Base-by-base conservation (phyloP, 2,888 invertebrate species). In the Junonia oenone region DNA sequence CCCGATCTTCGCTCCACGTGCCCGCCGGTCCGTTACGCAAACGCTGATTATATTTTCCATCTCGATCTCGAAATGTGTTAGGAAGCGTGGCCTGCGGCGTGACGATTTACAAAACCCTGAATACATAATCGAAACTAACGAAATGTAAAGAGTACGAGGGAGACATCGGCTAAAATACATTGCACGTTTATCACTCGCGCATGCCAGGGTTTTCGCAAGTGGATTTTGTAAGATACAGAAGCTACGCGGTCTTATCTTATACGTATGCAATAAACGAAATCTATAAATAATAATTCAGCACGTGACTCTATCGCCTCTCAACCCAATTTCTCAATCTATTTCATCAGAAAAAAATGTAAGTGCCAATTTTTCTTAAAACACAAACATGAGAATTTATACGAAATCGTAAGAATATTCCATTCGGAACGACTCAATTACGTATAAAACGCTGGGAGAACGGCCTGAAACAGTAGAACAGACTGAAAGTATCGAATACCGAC, bases 21-120 rank as follows among this genome's bases (percentile, higher is more conserved):
- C 61, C 62, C 66, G 58, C 35, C 51, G 22, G 14, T 45, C 45
- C 38, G 62, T 75, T 73, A 71, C 72, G 70, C 71, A 76, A 76
- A 74, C 50, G 50, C 69, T 35, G 71, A 66, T 68, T 71, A 68
- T 71, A 71, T 69, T 68, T 58, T 58, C 64, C 68, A 75, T 69
- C 62, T 64, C 63, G 56, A 75, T 69, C 62, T 64, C 63, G 56
- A 58, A 67, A 63, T 60, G 43, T 46, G 53, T 61, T 61, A 60
- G 48, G 52, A 63, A 61, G 56, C 55, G 56, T 61, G 58, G 46
- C 37, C 43, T n/a, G 40, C 31, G 37, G 46, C 59, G 55, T 48
- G 46, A 55, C 31, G 53, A 50, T 53, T 58, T 17, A 49, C 38
- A 46, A 51, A 58, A 57, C 51, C 27, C 51, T 51, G 52, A 47